phyloP scores from a whole-genome alignment of 2,113 vertebrate species.

The Heterochromis multidens region DNA sequence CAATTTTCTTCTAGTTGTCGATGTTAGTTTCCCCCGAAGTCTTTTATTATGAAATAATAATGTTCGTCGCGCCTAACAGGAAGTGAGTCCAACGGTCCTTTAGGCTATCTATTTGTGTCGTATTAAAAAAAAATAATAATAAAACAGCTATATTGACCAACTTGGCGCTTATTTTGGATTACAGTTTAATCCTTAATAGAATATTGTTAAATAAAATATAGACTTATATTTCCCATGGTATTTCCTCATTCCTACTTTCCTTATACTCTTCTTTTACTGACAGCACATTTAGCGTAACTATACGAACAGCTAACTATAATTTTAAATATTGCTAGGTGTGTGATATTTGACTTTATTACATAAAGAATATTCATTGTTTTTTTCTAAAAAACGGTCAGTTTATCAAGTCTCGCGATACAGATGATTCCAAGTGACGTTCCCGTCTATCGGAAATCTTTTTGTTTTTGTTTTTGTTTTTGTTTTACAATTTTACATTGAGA shows the following conservation, averaged over 20 bases:
- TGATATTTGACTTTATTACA: not conserved
- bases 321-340: not conserved
- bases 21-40: rapidly evolving
- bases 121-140: rapidly evolving
- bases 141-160: not conserved
- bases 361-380: not conserved
- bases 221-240: not conserved
- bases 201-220: not conserved
- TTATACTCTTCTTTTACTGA: not conserved
- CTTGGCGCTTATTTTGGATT: not conserved
- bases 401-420: constrained; percentile 4
- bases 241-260: not conserved
- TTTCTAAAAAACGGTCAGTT: rapidly evolving
- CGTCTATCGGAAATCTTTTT: rapidly evolving
- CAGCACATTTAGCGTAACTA: not conserved
- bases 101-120: not conserved
- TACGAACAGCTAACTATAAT: not conserved
- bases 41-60: constrained; percentile 38
- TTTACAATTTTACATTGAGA: rapidly evolving
- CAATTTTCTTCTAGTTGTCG: not conserved
- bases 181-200: not conserved
- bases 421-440: not conserved
- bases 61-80: not conserved
- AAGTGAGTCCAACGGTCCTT: not conserved
- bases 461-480: too few relatives aligned